Conservation (phyloP, 2,113 vertebrate species). For the Xyrauchen texanus region DNA sequence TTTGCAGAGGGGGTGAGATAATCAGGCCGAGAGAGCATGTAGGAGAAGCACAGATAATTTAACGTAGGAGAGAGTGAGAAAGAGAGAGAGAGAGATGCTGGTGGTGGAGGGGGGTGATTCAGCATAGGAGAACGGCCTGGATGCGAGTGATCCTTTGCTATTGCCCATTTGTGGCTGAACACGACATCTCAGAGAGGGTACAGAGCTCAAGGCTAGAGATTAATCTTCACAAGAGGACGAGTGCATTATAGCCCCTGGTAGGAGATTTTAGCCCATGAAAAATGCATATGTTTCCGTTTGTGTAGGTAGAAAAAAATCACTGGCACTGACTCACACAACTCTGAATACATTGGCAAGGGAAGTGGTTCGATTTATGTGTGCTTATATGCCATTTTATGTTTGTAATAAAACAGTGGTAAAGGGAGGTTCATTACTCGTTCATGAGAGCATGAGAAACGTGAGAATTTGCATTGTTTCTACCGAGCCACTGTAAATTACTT, state of each 20-base stretch:
- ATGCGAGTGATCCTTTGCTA: conserved; percentile 46
- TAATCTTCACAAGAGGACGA: conserved; percentile 50
- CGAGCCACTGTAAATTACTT: background rate
- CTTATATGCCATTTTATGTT: background rate
- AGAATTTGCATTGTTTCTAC: too few species aligned
- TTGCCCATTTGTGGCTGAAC: conserved; percentile 56
- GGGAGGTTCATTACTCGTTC: too few species aligned
- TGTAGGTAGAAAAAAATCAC: conserved; percentile 11
- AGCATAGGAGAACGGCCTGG: conserved; percentile 52
- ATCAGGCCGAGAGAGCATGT: conserved; percentile 67
- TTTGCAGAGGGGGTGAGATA: conserved; percentile 67
- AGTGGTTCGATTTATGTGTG: background rate
- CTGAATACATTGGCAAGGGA: background rate
- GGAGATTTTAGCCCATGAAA: conserved; percentile 57
- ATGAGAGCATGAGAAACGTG: too few species aligned
- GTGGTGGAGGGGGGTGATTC: conserved; percentile 54
- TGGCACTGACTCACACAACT: conserved; percentile 6
- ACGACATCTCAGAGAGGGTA: conserved; percentile 52
- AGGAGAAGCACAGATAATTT: conserved; percentile 57
- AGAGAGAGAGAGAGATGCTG: conserved; percentile 41
- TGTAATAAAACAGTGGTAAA: background rate
- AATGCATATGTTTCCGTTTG: conserved; percentile 60
- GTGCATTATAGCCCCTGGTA: conserved; percentile 40
- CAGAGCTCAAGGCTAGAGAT: conserved; percentile 56
- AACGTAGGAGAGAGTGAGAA: conserved; percentile 43